Percentiles rank a stretch among this genome's conserved stretches.
phyloP scores from a whole-genome alignment of 2,113 vertebrate genomes.

The Syngnathus typhle region DNA sequence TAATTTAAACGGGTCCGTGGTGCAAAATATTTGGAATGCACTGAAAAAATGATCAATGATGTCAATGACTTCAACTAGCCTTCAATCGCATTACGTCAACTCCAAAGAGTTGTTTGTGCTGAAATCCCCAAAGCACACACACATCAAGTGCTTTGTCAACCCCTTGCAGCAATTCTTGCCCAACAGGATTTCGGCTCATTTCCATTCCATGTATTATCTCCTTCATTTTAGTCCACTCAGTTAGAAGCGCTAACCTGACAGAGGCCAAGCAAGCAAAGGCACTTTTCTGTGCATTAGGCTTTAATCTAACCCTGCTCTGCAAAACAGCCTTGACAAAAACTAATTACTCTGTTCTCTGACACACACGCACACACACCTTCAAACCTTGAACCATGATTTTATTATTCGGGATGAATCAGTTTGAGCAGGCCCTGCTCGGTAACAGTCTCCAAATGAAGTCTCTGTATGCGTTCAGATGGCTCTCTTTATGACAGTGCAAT shows the following conservation, averaged over 20 bases:
- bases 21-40: too few species aligned
- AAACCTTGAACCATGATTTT: slow-evolving; percentile 18
- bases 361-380: not conserved
- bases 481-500: too few species aligned
- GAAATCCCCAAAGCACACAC: too few species aligned
- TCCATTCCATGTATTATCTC: slow-evolving; percentile 29
- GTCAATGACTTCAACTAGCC: too few species aligned
- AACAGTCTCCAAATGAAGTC: not conserved
- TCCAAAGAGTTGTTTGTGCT: too few species aligned
- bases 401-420: not conserved
- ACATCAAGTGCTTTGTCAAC: too few species aligned
- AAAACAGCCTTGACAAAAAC: slow-evolving; percentile 13
- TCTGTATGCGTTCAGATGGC: not conserved
- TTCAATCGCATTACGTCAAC: too few species aligned
- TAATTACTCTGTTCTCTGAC: slow-evolving; percentile 5
- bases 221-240: slow-evolving; percentile 24
- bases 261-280: not conserved
- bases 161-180: too few species aligned
- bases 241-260: slow-evolving; percentile 25
- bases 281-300: not conserved
- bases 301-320: slow-evolving; percentile 22
- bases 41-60: too few species aligned
- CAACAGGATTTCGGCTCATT: not conserved
- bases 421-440: not conserved
- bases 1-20: too few species aligned